Conservation (phyloP, 2,888 invertebrate genomes). For the Esperia sulphurella region DNA sequence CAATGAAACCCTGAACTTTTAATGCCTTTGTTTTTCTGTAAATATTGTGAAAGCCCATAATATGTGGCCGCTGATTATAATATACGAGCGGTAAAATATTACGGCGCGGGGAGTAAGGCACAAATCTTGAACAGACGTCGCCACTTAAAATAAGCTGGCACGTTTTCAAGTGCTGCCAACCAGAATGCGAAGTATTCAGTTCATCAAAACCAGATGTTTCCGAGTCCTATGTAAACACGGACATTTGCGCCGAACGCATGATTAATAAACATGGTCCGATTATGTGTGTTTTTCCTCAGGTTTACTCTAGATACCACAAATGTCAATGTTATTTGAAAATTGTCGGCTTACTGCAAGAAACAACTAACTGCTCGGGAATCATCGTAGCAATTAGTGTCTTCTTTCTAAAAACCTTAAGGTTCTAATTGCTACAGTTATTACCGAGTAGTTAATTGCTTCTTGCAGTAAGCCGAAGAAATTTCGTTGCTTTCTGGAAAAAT, state of each 20-base stretch:
- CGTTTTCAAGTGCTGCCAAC: constrained; percentile 73
- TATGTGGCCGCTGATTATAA: constrained; percentile 5
- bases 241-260: constrained; percentile 40
- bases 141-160: constrained; percentile 78
- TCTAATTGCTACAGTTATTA: too few species aligned
- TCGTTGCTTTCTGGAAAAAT: too few species aligned
- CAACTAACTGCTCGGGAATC: too few species aligned
- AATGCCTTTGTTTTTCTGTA: constrained; percentile 5
- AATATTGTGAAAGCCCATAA: constrained; percentile 17
- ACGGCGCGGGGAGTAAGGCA: constrained; percentile 53
- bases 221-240: constrained; percentile 61
- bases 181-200: constrained; percentile 74
- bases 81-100: constrained; percentile 50
- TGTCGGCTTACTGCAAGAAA: too few species aligned
- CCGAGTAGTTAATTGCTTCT: too few species aligned
- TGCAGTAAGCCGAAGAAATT: too few species aligned
- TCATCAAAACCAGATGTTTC: constrained; percentile 75
- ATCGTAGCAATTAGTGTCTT: too few species aligned
- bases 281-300: too few species aligned
- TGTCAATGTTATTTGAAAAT: neutral
- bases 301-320: constrained; percentile 14
- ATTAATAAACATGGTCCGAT: constrained; percentile 40
- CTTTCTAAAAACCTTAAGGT: too few species aligned
- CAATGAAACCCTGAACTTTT: neutral
- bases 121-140: constrained; percentile 68